Conservation (phyloP, 2,797 vertebrate species). For the Agapornis canus region DNA sequence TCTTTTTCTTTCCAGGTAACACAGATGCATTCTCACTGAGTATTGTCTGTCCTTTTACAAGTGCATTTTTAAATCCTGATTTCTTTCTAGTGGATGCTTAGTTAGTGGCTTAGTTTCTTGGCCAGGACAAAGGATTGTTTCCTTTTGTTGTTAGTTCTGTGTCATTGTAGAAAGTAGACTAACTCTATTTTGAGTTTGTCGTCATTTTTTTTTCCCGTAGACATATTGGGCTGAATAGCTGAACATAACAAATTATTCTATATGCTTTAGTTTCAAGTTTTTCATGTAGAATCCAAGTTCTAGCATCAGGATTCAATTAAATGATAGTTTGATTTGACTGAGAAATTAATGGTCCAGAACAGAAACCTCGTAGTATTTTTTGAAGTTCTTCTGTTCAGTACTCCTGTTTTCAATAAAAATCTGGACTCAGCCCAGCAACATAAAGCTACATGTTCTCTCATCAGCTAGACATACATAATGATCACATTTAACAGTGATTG, state of each 20-base stretch:
- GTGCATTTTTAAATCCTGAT: background rate
- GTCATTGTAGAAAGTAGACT: constrained; percentile 70
- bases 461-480: constrained; percentile 68
- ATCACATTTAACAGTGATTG: constrained; percentile 69
- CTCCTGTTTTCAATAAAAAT: constrained; percentile 84
- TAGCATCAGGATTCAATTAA: constrained; percentile 86
- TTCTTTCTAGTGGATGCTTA: background rate
- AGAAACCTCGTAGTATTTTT: constrained; percentile 74
- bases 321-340: constrained; percentile 83
- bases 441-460: constrained; percentile 68
- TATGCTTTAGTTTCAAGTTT: constrained; percentile 79
- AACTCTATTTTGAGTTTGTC: constrained; percentile 75
- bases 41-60: background rate
- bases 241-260: constrained; percentile 81
- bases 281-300: constrained; percentile 80
- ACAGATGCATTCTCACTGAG: background rate
- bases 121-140: constrained; percentile 57
- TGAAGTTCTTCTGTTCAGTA: constrained; percentile 65
- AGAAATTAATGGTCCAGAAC: constrained; percentile 83
- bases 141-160: constrained; percentile 71
- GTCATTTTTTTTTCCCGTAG: constrained; percentile 65
- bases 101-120: constrained; percentile 60
- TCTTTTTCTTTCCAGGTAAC: background rate
- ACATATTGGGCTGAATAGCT: constrained; percentile 77
- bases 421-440: constrained; percentile 77